phyloP scores from a whole-genome alignment of 2,113 vertebrate species.

The Panthera uncia region DNA sequence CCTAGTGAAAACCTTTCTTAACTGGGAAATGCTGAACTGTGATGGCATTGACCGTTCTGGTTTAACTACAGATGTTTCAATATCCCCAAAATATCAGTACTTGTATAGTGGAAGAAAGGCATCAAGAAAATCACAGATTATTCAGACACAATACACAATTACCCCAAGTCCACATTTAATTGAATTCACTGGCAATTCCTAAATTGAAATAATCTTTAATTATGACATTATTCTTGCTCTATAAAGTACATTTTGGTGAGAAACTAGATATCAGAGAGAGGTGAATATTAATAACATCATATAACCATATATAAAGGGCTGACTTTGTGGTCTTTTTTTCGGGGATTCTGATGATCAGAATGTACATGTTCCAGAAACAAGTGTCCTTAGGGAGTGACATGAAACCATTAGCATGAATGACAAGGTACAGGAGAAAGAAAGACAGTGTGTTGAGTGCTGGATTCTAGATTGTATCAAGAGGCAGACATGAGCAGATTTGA shows the following conservation, averaged over 20 bases:
- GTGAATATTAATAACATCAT: background rate
- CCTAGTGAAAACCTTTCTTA: constrained; percentile 8
- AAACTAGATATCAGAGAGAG: background rate
- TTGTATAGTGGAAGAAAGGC: background rate
- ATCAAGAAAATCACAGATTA: constrained; percentile 11
- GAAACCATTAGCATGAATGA: background rate
- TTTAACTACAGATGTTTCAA: background rate
- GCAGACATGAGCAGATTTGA: background rate
- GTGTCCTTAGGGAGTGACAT: background rate
- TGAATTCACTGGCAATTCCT: background rate
- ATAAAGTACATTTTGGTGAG: background rate
- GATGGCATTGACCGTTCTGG: background rate
- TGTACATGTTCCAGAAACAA: background rate
- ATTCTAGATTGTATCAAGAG: background rate
- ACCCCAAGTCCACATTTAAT: background rate
- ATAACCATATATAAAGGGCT: background rate
- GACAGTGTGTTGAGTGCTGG: background rate
- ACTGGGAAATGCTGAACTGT: background rate
- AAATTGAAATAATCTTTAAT: background rate
- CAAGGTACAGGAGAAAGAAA: background rate
- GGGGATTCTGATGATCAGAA: background rate
- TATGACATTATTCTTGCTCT: background rate
- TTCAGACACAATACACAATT: background rate
- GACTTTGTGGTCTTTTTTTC: background rate
- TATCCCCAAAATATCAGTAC: background rate